Base-by-base conservation (phyloP, 1,140 invertebrate genomes). In the Dreissena polymorpha region DNA sequence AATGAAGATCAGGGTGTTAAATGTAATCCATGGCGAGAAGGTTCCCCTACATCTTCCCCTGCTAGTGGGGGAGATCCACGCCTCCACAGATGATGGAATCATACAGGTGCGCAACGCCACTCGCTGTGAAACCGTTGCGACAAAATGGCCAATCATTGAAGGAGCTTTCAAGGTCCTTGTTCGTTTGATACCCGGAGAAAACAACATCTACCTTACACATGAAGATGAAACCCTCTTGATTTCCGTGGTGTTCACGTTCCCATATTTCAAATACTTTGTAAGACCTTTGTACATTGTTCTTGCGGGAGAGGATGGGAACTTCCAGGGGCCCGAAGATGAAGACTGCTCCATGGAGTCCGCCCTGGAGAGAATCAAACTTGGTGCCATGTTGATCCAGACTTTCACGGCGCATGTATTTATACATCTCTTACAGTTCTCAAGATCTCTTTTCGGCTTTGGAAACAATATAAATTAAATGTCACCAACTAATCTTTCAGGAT, bases 361-460 rank as follows among this genome's bases (percentile, higher is more conserved):
- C 10, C 95, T 95, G 84, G 94, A 95, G 8, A 94, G 96, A 86
- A 97, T 98, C 88, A 94, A 95, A 74, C 91, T 98, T 21, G 96
- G 96, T 53, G 95, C 96, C 14, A 95, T 96, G 88, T 92, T 98
- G 39, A 94, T 98, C 65, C 98, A 99, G 93, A 95, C 95, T 81
- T 94, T 98, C 84, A 96, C 96, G 84, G 97, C 97, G n/a, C n/a
- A n/a, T n/a, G n/a, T n/a, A n/a, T n/a, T n/a, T n/a, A n/a, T n/a
- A n/a, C n/a, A n/a, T n/a, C n/a, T n/a, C n/a, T n/a, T n/a, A n/a
- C n/a, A n/a, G n/a, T n/a, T n/a, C n/a, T n/a, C n/a, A n/a, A n/a
- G n/a, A n/a, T n/a, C n/a, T n/a, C n/a, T n/a, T n/a, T n/a, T n/a
- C n/a, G n/a, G n/a, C n/a, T n/a, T n/a, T n/a, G n/a, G n/a, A n/a